Evolutionary conservation across 1,140 invertebrate species (phyloP).

Genomic region (Reticulitermes speratus): DNA sequence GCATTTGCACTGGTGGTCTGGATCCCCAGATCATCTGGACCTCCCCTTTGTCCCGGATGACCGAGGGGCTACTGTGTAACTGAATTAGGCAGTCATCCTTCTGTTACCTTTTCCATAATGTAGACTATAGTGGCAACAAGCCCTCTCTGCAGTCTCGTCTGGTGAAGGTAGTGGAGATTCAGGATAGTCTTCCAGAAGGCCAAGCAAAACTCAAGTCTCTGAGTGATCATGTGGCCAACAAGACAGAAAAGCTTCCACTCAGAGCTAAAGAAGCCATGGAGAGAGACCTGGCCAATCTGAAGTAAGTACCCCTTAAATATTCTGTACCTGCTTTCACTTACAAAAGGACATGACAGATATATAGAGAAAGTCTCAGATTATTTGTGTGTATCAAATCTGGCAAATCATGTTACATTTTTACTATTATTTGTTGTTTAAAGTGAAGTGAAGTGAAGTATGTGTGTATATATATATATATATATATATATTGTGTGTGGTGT

Average conservation of each 20-base stretch:
- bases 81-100: too few species aligned
- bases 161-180: slow-evolving; percentile 71
- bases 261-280: slow-evolving; percentile 79
- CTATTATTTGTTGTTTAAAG: background rate
- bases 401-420: background rate
- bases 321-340: background rate
- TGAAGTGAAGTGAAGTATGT: background rate
- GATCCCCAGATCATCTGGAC: too few species aligned
- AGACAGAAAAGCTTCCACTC: slow-evolving; percentile 63
- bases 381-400: background rate
- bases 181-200: slow-evolving; percentile 73
- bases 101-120: too few species aligned
- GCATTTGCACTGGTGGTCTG: too few species aligned
- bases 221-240: slow-evolving; percentile 65
- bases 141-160: slow-evolving; percentile 69
- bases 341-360: background rate
- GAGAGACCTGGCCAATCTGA: slow-evolving; percentile 72
- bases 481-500: too few species aligned
- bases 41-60: too few species aligned
- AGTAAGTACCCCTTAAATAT: slow-evolving; percentile 44
- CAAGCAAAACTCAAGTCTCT: slow-evolving; percentile 69
- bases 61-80: too few species aligned
- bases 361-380: too few species aligned
- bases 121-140: slow-evolving; percentile 81
- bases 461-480: too few species aligned